A percentile compares a stretch with the other conserved stretches of the same genome.
Evolutionary conservation across 1,140 invertebrate species (phyloP).

Genomic region (Helicoverpa armigera): DNA sequence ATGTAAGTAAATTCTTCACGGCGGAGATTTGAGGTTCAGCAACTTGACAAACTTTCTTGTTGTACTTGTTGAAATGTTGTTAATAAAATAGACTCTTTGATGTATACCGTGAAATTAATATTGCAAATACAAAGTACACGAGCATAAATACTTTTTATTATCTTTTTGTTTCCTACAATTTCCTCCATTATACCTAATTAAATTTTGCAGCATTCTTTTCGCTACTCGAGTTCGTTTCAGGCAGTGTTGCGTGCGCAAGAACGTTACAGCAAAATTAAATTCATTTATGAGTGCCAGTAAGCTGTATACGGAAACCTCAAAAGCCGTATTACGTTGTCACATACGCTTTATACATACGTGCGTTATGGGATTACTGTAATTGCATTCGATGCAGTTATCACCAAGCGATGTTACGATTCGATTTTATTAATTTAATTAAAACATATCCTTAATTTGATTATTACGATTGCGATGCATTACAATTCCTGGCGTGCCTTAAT

Average conservation of each 20-base stretch:
- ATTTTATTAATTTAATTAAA: conserved; percentile 46
- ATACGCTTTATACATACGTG: conserved; percentile 39
- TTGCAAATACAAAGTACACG: neutral
- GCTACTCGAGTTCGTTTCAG: conserved; percentile 9
- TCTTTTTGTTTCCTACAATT: conserved; percentile 5
- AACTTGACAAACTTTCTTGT: conserved; percentile 26
- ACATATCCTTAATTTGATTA: conserved; percentile 36
- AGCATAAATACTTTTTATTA: conserved; percentile 15
- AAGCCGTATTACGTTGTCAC: conserved; percentile 46
- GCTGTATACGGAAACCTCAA: conserved; percentile 49
- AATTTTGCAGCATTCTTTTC: conserved; percentile 34
- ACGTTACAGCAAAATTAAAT: conserved; percentile 42
- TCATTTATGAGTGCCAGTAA: conserved; percentile 46
- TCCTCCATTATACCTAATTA: conserved; percentile 32
- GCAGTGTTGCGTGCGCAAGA: conserved; percentile 31
- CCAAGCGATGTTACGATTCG: conserved; percentile 20
- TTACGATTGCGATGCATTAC: conserved; percentile 8
- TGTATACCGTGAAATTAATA: neutral
- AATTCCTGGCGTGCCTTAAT: conserved; percentile 11
- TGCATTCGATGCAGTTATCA: conserved; percentile 62
- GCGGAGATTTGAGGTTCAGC: conserved; percentile 25
- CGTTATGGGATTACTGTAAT: conserved; percentile 68
- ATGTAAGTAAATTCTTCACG: conserved; percentile 37
- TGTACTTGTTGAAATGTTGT: neutral
- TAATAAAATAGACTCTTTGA: neutral